These are phyloP conservation scores for Chascanopsetta lugubris DNA, from an alignment of 2,113 vertebrate species.

Conservation along the genomic window DNA sequence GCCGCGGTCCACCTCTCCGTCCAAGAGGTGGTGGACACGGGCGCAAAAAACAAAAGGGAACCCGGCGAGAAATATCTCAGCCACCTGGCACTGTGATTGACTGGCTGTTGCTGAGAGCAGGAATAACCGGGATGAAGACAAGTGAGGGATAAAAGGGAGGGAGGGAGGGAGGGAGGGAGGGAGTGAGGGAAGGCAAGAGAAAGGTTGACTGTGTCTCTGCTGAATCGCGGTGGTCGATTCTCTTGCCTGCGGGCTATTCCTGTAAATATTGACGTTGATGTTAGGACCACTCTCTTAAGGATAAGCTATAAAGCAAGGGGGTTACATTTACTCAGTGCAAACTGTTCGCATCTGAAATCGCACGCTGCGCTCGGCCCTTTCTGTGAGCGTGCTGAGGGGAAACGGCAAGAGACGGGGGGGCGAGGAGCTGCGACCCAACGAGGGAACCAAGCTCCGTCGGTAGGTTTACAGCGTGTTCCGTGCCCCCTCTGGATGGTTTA, in stretches of 20 bases:
- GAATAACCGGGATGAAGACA: constrained; percentile 57
- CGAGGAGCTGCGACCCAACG: constrained; percentile 52
- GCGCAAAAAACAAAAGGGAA: constrained; percentile 52
- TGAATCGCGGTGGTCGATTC: constrained; percentile 74
- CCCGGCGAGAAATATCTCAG: constrained; percentile 47
- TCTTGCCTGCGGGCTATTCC: constrained; percentile 74
- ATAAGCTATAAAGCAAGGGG: constrained; percentile 70
- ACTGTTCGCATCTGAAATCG: constrained; percentile 63
- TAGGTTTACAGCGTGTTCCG: constrained; percentile 54
- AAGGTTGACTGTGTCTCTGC: constrained; percentile 68
- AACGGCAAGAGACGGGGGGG: constrained; percentile 57
- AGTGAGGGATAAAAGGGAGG: constrained; percentile 28
- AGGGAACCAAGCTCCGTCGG: constrained; percentile 53
- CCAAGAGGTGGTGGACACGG: constrained; percentile 24
- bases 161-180: neutral
- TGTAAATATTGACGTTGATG: constrained; percentile 80
- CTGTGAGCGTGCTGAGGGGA: constrained; percentile 32
- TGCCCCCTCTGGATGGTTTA: constrained; percentile 61
- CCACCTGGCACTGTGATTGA: constrained; percentile 52
- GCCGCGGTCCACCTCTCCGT: constrained; percentile 28
- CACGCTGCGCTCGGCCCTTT: constrained; percentile 43
- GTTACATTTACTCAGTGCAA: constrained; percentile 63
- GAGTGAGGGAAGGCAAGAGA: constrained; percentile 33
- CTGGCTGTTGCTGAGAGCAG: constrained; percentile 38
- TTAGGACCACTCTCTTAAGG: constrained; percentile 79